Evolutionary conservation across 2,888 invertebrate genomes (phyloP).

Genomic region (Scaptodrosophila latifasciaeformis): DNA sequence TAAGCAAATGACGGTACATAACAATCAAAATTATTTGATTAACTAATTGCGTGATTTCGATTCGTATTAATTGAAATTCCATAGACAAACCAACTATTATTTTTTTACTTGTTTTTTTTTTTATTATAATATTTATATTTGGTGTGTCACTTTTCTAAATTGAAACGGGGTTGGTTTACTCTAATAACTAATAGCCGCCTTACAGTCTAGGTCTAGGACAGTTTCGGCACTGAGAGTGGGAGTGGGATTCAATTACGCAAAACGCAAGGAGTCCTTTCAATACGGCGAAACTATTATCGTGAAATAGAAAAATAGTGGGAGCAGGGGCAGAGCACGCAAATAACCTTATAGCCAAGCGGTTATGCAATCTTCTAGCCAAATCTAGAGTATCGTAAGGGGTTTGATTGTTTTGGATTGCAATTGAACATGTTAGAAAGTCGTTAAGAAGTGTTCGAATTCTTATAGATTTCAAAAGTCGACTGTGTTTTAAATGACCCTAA

Average conservation of each 20-base stretch:
- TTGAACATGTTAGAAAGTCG: background rate
- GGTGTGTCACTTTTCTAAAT: conserved; percentile 58
- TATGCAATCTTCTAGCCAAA: no score
- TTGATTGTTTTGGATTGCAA: no score
- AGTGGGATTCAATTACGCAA: conserved; percentile 43
- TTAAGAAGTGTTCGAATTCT: no score
- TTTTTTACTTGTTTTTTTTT: conserved; percentile 17
- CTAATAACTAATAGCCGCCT: conserved; percentile 3
- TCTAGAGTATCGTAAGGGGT: no score
- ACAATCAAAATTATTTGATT: conserved; percentile 71
- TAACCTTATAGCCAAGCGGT: no score
- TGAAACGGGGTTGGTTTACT: conserved; percentile 36
- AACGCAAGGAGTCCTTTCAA: conserved; percentile 55
- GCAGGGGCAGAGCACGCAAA: no score
- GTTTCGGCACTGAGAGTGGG: background rate
- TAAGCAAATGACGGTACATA: background rate
- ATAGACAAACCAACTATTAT: conserved; percentile 30
- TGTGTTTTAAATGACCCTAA: no score
- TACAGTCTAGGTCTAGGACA: background rate
- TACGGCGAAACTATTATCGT: conserved; percentile 70
- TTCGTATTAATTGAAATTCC: conserved; percentile 68
- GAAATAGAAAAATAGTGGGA: conserved; percentile 31
- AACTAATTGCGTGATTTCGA: conserved; percentile 74
- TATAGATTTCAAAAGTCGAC: no score
- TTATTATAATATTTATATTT: conserved; percentile 41